Conservation (phyloP, 2,113 vertebrate species). For the Australoheros scitulus region DNA sequence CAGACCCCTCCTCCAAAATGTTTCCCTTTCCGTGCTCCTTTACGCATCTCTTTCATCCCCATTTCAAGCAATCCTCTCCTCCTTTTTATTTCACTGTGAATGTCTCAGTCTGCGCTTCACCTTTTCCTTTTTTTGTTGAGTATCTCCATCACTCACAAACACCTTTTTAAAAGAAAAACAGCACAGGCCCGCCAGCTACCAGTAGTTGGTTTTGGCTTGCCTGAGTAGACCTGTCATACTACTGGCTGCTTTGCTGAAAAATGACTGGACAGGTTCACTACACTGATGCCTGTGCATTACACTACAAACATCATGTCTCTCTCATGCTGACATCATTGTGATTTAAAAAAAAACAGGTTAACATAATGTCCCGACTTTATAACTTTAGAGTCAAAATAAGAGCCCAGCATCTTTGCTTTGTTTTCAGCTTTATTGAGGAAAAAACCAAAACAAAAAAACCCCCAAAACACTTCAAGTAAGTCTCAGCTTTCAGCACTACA, state of each 20-base stretch:
- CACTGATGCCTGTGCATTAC: background rate
- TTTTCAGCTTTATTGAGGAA: slow-evolving; percentile 82
- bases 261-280: background rate
- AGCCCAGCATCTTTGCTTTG: background rate
- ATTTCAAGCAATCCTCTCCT: slow-evolving; percentile 6
- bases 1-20: slow-evolving; percentile 18
- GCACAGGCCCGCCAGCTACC: background rate
- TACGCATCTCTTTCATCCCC: slow-evolving; percentile 13
- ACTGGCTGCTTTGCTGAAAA: background rate
- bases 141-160: slow-evolving; percentile 8
- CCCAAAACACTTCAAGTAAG: slow-evolving; percentile 71
- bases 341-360: too few species aligned
- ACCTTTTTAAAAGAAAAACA: background rate
- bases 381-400: background rate
- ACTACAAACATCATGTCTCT: background rate
- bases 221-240: background rate
- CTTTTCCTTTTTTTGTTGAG: slow-evolving; percentile 17
- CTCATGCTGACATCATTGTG: background rate
- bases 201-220: slow-evolving; percentile 27
- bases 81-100: slow-evolving; percentile 22
- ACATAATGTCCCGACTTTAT: too few species aligned
- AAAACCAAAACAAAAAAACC: slow-evolving; percentile 34
- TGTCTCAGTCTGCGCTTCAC: background rate
- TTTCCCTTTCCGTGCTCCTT: slow-evolving; percentile 13
- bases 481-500: slow-evolving; percentile 73